Evolutionary conservation across 1,140 invertebrate species (phyloP), one percentile per base, ranked within the genome.

Genomic region (Centruroides sculpturatus): DNA sequence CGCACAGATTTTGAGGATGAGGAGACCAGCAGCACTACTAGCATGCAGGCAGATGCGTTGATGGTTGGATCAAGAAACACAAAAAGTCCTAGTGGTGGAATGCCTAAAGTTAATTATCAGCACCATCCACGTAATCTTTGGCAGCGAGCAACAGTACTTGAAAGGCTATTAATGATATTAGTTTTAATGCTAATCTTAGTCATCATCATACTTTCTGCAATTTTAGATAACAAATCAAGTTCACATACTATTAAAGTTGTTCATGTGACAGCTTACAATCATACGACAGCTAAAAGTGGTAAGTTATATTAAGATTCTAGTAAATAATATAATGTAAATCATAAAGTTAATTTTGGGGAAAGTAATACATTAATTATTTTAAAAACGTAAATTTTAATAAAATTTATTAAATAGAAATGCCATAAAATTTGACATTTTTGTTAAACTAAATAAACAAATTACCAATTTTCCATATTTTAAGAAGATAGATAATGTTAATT

Each of bases 81-180:
- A 41, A 41, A 41, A 41, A 23, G 12, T 47, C 52, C 3, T 11
- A 41, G 35, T 35, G 41, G 13, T 23, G 36, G 50, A 11, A 41
- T 3, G 41, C 48, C 23, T 35, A 65, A 80, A 76, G 78, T 79
- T 49, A 70, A 77, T 64, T 55, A 69, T 64, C 41, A 59, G 34
- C 59, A 59, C 63, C 35, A 69, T 69, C 61, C 70, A 68, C 62
- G 67, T 64, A 81, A 76, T 65, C 73, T 83, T 67, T 85, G 79
- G 85, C 79, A 82, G 71, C 77, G 80, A 58, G 73, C 81, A 48
- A 80, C 75, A 5, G 69, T 73, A 5, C 65, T 84, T 41, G 82
- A 84, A 68, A 81, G 78, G 72, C 75, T 76, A 12, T 74, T 84
- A 6, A 67, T 83, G 48, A 75, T 77, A 60, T 75, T 77, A 23